Evolutionary conservation across 2,888 invertebrate species (phyloP), one percentile per base, ranked within the genome.

Genomic region (Encarsia formosa): DNA sequence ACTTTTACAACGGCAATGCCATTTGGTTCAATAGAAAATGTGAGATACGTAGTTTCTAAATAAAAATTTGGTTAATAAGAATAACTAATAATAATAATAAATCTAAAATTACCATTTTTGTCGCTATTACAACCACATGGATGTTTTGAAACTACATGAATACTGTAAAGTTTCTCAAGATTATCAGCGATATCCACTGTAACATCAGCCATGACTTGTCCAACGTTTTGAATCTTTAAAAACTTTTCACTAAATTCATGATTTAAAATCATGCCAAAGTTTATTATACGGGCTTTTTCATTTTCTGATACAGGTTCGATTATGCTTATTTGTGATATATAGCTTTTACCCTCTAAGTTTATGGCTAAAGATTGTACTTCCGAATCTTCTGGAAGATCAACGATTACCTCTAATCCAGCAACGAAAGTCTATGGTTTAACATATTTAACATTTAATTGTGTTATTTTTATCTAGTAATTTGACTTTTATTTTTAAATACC

Each of bases 311-410:
- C 31, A 1, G 78, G 76, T 20, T 75, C 63, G 4, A 71, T 45
- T 18, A 78, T 50, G 15, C 56, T 52, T 31, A 78, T 65, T 65
- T 75, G 71, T n/a, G 78, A 77, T 8, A 77, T 65, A 46, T 70
- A 71, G 29, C 75, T 71, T 57, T 76, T 74, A 1, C 78, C 79
- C 15, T 58, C 55, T 31, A 78, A 53, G 41, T 66, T 63, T 15
- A 78, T 55, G 4, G 49, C 49, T 3, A 71, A 56, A 35, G 54
- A 59, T n/a, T 61, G 57, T 3, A 54, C 29, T 16, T 55, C 46
- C 8, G 64, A 54, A 23, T 54, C 55, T 20, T 57, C 19, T 3
- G 71, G 68, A 29, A 66, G 44, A 26, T 63, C 59, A n/a, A 70
- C 61, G 2, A 26, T 32, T 13, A 69, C 56, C 42, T 66, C 65